These are phyloP conservation scores for Thumatha senex DNA, from an alignment of 2,888 invertebrate genomes.

Conservation along the genomic window DNA sequence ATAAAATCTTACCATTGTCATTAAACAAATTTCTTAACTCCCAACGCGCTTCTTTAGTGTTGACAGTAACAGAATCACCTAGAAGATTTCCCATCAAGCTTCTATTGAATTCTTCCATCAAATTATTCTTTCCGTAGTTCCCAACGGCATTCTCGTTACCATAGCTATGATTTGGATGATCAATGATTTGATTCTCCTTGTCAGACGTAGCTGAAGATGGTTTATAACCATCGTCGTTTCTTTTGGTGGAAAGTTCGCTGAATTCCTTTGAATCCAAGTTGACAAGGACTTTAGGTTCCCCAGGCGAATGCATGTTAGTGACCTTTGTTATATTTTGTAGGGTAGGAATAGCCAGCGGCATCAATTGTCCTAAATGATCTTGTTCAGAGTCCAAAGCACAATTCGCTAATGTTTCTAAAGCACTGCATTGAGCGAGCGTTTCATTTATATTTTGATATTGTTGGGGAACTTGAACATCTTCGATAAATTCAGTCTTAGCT, in stretches of 20 bases:
- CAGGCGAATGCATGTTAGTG: conserved; percentile 76
- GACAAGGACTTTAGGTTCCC: conserved; percentile 75
- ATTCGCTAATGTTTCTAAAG: conserved; percentile 76
- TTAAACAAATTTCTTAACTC: conserved; percentile 85
- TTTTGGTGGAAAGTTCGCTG: conserved; percentile 65
- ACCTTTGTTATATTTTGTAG: conserved; percentile 77
- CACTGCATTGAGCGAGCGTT: conserved; percentile 76
- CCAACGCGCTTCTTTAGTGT: conserved; percentile 88
- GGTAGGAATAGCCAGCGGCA: conserved; percentile 72
- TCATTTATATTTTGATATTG: conserved; percentile 66
- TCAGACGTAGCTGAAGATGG: conserved; percentile 44
- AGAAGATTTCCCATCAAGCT: conserved; percentile 79
- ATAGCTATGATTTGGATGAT: conserved; percentile 42
- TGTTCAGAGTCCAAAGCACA: conserved; percentile 76
- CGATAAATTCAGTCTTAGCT: conserved; percentile 56
- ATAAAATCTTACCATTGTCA: conserved; percentile 63
- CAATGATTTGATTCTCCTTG: conserved; percentile 62
- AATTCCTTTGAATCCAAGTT: conserved; percentile 78
- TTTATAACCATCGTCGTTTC: conserved; percentile 59
- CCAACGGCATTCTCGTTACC: conserved; percentile 53
- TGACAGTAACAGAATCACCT: conserved; percentile 85
- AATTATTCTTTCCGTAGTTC: conserved; percentile 67
- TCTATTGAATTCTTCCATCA: conserved; percentile 77
- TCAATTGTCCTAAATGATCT: conserved; percentile 72
- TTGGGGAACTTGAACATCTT: conserved; percentile 49